Base-by-base conservation (phyloP, 2,888 invertebrate species). In the Ormyrus labotus region DNA sequence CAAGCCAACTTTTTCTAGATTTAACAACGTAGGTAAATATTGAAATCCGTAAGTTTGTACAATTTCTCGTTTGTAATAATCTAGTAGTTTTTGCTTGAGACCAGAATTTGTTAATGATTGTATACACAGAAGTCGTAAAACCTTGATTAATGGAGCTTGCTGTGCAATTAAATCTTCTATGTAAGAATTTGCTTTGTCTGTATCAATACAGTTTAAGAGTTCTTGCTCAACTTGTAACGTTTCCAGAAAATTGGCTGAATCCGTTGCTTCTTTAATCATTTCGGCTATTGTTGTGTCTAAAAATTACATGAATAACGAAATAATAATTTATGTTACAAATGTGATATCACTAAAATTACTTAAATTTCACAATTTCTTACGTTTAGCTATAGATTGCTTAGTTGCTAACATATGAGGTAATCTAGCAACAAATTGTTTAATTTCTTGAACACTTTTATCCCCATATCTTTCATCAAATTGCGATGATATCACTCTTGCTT, bases 91-190 rank as follows among this genome's bases (percentile, higher is more conserved):
- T 3, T 95, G 95, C 89, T 98, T 98, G 5, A 99, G 92, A 0
- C 99, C 99, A 19, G 97, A 97, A 77, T 96, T 96, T 3, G 98
- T 97, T 19, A 95, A 93, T 82, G 97, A 98, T 91, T 99, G 99
- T 74, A 99, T 94, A 89, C 98, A 97, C 81, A 99, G 95, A 6
- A 99, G 92, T 9, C 99, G 93, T 58, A 99, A 92, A 8, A 99
- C 95, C 92, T 96, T 96, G 4, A 94, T 92, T 1, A 98, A 89
- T 0, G 97, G 95, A 84, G 94, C 95, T 87, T 96, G 94, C 86
- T 96, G 96, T 0, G 96, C 96, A 81, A 99, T 98, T 86, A 96
- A 93, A 88, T 98, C 97, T 91, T 99, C 99, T 81, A 99, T 97
- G 88, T 95, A 97, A 0, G 96, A 92, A 89, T 96, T 95, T 0